phyloP scores from a whole-genome alignment of 1,140 invertebrate species.

The Psilanteris sp. region DNA sequence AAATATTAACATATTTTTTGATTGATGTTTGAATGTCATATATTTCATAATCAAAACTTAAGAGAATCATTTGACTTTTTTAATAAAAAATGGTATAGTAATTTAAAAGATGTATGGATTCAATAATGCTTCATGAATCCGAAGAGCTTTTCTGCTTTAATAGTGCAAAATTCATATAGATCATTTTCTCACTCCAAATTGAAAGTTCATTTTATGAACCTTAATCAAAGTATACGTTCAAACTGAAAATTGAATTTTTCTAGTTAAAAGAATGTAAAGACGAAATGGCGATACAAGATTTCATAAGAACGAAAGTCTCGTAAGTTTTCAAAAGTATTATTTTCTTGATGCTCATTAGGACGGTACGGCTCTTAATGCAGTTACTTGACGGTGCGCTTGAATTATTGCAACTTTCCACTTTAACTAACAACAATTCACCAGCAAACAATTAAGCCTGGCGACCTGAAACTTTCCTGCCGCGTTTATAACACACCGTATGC shows the following conservation, averaged over 20 bases:
- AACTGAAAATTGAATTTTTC: slow-evolving; percentile 31
- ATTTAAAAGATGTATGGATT: slow-evolving; percentile 60
- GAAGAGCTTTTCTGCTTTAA: slow-evolving; percentile 47
- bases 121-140: slow-evolving; percentile 54
- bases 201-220: slow-evolving; percentile 38
- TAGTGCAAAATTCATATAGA: slow-evolving; percentile 60
- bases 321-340: slow-evolving; percentile 45
- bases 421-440: slow-evolving; percentile 75
- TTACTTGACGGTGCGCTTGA: too few relatives aligned
- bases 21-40: too few relatives aligned
- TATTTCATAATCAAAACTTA: too few relatives aligned
- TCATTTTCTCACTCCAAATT: slow-evolving; percentile 19
- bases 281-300: slow-evolving; percentile 34
- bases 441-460: slow-evolving; percentile 75
- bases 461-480: slow-evolving; percentile 33
- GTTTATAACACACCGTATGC: slow-evolving; percentile 19
- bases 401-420: slow-evolving; percentile 77
- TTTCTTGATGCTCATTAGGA: slow-evolving; percentile 53
- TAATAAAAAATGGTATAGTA: slow-evolving; percentile 36
- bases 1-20: too few relatives aligned
- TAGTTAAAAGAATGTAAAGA: slow-evolving; percentile 25
- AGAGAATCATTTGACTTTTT: too few relatives aligned
- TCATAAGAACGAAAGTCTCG: too few relatives aligned
- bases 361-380: too few relatives aligned
- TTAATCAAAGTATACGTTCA: slow-evolving; percentile 24